Evolutionary conservation across 2,888 invertebrate genomes (phyloP).

Genomic region (Drosophila mercatorum): DNA sequence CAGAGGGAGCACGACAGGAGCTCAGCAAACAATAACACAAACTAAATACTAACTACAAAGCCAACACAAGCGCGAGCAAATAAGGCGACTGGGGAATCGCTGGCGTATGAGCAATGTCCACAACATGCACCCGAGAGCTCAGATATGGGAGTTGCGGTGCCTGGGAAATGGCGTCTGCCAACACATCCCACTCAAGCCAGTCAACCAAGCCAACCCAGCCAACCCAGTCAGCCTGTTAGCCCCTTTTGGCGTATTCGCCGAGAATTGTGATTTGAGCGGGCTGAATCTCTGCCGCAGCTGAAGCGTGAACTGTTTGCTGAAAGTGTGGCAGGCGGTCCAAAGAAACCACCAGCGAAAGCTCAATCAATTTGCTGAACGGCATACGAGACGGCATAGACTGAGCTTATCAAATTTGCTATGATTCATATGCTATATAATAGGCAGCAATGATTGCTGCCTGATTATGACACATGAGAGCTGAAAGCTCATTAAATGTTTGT

Average conservation of each 20-base stretch:
- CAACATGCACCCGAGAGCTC: conserved; percentile 47
- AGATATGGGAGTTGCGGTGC: conserved; percentile 1
- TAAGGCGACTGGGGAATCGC: conserved; percentile 60
- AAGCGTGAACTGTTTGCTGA: conserved; percentile 2
- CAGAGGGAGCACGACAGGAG: neutral
- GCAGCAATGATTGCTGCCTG: neutral
- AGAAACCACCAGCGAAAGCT: conserved; percentile 1
- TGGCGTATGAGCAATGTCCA: conserved; percentile 64
- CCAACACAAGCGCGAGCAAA: conserved; percentile 39
- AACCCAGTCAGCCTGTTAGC: neutral
- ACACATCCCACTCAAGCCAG: neutral
- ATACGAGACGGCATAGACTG: neutral
- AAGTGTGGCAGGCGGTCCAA: conserved; percentile 1
- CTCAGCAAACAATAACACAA: conserved; percentile 41
- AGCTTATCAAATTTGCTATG: neutral
- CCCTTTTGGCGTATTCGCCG: neutral
- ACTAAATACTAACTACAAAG: conserved; percentile 45
- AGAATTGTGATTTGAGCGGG: conserved; percentile 5
- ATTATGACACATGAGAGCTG: neutral
- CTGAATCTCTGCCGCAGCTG: conserved; percentile 6
- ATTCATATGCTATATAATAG: neutral
- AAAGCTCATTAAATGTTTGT: neutral
- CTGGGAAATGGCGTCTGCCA: neutral
- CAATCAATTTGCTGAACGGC: neutral
- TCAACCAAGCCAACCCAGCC: neutral